These are phyloP conservation scores for Heliconius hermathena DNA, from an alignment of 1,140 invertebrate species.

Conservation along the genomic window DNA sequence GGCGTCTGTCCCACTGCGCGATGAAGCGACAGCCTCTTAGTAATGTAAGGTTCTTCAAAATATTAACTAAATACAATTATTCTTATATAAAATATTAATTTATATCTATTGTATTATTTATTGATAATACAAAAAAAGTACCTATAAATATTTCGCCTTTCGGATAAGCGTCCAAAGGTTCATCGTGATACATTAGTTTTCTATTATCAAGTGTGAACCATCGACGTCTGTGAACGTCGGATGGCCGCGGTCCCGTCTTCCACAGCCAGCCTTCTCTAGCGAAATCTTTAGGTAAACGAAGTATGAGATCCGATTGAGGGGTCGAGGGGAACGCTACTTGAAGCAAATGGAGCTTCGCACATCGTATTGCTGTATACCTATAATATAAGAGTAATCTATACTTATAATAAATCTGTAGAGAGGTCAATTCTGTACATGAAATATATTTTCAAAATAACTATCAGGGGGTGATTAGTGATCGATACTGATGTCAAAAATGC, in stretches of 20 bases:
- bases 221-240: conserved; percentile 90
- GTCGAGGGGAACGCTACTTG: conserved; percentile 92
- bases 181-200: conserved; percentile 95
- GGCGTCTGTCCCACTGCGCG: no score
- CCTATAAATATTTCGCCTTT: conserved; percentile 95
- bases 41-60: background rate
- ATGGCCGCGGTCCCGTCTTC: conserved; percentile 92
- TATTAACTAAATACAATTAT: background rate
- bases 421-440: no score
- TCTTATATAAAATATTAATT: no score
- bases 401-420: no score
- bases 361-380: conserved; percentile 94
- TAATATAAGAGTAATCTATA: background rate
- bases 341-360: conserved; percentile 91
- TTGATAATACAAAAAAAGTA: conserved; percentile 46
- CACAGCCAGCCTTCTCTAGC: conserved; percentile 93
- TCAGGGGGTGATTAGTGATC: no score
- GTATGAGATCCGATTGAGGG: conserved; percentile 88
- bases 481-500: no score
- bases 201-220: conserved; percentile 95
- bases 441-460: no score
- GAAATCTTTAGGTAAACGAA: conserved; percentile 90
- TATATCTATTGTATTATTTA: background rate
- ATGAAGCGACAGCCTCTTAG: background rate
- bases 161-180: conserved; percentile 91